Evolutionary conservation across 1,140 invertebrate genomes (phyloP).

Genomic region (Gonatopus flavifemur): DNA sequence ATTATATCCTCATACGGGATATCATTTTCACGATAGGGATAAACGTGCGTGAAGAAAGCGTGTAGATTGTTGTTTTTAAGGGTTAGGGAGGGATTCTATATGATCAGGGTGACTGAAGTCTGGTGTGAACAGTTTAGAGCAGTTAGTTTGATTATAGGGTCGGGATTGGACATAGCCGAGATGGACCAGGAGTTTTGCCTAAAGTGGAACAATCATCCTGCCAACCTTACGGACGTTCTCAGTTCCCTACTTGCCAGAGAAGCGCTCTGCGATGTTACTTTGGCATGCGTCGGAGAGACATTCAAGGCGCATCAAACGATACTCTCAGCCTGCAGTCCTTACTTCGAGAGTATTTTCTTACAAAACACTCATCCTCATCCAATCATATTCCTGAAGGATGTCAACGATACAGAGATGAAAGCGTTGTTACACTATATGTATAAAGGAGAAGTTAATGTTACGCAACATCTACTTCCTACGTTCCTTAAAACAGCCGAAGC

Average conservation of each 20-base stretch:
- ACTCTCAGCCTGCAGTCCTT: slow-evolving; percentile 90
- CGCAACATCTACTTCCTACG: slow-evolving; percentile 81
- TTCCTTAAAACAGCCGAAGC: slow-evolving; percentile 90
- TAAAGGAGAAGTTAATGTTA: slow-evolving; percentile 87
- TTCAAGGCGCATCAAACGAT: slow-evolving; percentile 93
- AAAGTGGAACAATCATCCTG: slow-evolving; percentile 92
- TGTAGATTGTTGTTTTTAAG: slow-evolving; percentile 40
- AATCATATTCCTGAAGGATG: slow-evolving; percentile 89
- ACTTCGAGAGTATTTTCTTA: slow-evolving; percentile 91
- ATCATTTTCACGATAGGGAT: slow-evolving; percentile 29
- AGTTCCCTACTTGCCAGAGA: slow-evolving; percentile 82
- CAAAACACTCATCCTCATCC: slow-evolving; percentile 89
- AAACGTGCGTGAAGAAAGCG: slow-evolving; percentile 27
- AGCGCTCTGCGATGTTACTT: slow-evolving; percentile 87
- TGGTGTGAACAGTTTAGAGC: slow-evolving; percentile 34
- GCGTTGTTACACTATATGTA: slow-evolving; percentile 89
- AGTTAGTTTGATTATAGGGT: slow-evolving; percentile 54
- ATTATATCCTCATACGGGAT: slow-evolving; percentile 29
- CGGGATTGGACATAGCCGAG: slow-evolving; percentile 59
- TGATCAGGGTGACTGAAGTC: slow-evolving; percentile 30
- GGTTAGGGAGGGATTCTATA: slow-evolving; percentile 34
- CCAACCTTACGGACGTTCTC: slow-evolving; percentile 85
- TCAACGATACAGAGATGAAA: slow-evolving; percentile 83
- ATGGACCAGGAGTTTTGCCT: slow-evolving; percentile 95
- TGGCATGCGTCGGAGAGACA: slow-evolving; percentile 88